These are phyloP conservation scores for Eulemur macaco DNA, from an alignment of 2,113 vertebrate species.

Conservation along the genomic window DNA sequence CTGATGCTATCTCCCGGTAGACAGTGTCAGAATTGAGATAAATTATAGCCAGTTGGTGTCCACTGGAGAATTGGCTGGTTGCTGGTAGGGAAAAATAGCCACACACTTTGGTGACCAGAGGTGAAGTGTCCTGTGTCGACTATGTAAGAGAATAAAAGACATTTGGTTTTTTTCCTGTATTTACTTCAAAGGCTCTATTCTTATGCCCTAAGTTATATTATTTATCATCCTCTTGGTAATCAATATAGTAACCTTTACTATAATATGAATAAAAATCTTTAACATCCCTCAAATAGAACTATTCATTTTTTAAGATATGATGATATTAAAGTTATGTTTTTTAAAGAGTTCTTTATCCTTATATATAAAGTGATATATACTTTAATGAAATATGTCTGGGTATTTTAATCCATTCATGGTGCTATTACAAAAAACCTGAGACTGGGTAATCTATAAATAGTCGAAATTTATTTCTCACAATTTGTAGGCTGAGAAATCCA, in stretches of 20 bases:
- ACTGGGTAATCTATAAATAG: background rate
- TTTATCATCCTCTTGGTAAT: background rate
- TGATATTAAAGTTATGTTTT: background rate
- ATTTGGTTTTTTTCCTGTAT: background rate
- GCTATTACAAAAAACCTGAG: background rate
- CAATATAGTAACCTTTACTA: background rate
- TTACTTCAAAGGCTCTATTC: background rate
- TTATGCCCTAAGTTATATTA: background rate
- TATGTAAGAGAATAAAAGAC: background rate
- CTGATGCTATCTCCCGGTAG: background rate
- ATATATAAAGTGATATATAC: background rate
- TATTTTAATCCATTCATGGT: background rate
- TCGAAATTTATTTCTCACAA: background rate
- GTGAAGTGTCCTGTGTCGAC: background rate
- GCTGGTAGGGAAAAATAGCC: background rate
- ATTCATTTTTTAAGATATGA: background rate
- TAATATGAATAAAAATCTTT: background rate
- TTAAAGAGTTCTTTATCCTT: background rate
- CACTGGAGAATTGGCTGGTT: background rate
- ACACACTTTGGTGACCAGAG: background rate
- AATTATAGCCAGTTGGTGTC: background rate
- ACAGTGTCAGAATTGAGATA: background rate
- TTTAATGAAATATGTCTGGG: background rate
- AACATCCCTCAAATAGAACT: background rate
- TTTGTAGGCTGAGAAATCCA: background rate